A percentile compares a stretch with the other conserved stretches of the same genome.
Evolutionary conservation across 2,888 invertebrate species (phyloP).

Genomic region (Camptogramma bilineatum): DNA sequence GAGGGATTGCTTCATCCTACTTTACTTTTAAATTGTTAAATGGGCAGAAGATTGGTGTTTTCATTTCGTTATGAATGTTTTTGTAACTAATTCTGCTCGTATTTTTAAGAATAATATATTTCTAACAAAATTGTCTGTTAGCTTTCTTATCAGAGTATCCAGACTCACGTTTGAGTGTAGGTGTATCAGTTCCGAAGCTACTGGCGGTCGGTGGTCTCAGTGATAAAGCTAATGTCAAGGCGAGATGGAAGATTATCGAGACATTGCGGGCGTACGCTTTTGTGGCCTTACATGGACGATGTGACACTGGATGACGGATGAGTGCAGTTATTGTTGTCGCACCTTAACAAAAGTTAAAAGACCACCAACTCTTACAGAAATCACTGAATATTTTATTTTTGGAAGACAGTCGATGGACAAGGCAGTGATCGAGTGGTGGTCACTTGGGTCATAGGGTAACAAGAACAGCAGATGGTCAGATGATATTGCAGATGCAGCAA

Average conservation of each 20-base stretch:
- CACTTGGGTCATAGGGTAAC: neutral
- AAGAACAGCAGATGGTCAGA: neutral
- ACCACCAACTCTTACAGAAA: constrained; percentile 13
- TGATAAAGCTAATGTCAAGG: constrained; percentile 47
- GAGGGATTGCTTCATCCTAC: constrained; percentile 39
- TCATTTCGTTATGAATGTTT: constrained; percentile 22
- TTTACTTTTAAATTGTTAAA: constrained; percentile 41
- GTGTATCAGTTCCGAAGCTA: constrained; percentile 33
- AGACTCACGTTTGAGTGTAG: constrained; percentile 19
- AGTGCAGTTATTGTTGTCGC: constrained; percentile 22
- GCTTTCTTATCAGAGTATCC: neutral
- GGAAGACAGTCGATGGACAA: neutral
- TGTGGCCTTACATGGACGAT: constrained; percentile 28
- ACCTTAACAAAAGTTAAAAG: constrained; percentile 3
- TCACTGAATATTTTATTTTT: neutral
- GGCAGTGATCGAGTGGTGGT: neutral
- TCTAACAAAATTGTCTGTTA: neutral
- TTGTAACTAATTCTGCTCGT: neutral
- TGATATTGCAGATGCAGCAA: neutral
- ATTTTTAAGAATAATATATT: neutral
- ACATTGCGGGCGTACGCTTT: constrained; percentile 31
- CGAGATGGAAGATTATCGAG: constrained; percentile 47
- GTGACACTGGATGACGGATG: constrained; percentile 43
- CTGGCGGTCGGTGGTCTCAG: constrained; percentile 39
- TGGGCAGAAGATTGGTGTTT: constrained; percentile 31